Conservation (phyloP, 2,113 vertebrate species). For the Ammodramus savannarum region DNA sequence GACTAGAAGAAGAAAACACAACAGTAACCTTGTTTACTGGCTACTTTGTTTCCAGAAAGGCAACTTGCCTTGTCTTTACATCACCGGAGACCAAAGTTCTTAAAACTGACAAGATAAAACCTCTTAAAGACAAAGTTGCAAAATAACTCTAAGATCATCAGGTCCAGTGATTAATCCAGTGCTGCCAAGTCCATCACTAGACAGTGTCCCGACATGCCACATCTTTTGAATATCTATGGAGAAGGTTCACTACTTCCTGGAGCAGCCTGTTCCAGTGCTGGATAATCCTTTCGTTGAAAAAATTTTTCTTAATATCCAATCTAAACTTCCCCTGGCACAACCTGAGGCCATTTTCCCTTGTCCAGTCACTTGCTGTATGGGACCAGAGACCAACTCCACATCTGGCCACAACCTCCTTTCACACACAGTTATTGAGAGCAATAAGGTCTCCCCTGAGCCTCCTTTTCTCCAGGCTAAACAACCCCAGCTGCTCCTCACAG, state of each 20-base stretch:
- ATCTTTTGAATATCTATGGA: neutral
- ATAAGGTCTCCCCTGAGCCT: neutral
- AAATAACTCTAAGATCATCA: neutral
- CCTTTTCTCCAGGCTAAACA: neutral
- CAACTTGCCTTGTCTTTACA: neutral
- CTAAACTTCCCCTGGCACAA: neutral
- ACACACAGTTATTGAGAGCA: neutral
- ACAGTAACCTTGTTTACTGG: neutral
- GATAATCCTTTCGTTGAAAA: neutral
- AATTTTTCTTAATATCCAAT: rapidly evolving
- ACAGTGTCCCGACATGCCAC: neutral
- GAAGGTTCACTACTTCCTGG: neutral
- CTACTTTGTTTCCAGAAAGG: neutral
- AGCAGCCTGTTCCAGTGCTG: neutral
- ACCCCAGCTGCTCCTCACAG: neutral
- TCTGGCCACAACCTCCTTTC: neutral
- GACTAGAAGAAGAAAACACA: neutral
- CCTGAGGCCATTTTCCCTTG: neutral
- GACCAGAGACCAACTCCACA: neutral
- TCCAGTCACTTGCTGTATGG: neutral
- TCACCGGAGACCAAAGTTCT: neutral
- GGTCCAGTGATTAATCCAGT: neutral
- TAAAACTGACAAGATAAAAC: neutral
- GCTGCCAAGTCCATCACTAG: neutral
- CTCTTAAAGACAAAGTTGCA: neutral